Evolutionary conservation across 2,113 vertebrate genomes (phyloP), one percentile per base, ranked within the genome.

Genomic region (Ceyx melanurus): DNA sequence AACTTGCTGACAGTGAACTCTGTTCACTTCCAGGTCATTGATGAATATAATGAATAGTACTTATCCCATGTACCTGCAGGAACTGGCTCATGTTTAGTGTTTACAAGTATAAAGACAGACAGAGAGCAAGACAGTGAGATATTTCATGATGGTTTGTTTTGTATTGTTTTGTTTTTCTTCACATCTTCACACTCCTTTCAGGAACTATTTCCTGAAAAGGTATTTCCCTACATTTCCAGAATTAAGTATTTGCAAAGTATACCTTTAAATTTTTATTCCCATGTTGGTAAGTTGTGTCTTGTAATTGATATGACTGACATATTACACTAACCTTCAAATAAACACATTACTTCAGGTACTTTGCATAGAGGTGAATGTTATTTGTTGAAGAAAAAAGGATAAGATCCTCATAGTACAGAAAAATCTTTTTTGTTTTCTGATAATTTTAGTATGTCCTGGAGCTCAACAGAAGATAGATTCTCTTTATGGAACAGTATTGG

Each of bases 401-500:
- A 53, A 13, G 22, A 20, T 29, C 12, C 10, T 67, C 50, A 5
- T 61, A 58, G 13, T 31, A 31, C 1, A 29, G 43, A 81, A 70
- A 60, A 10, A 21, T 31, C 12, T 4, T 20, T 22, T 60, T 37
- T 46, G 22, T 64, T 54, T 22, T 3, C 40, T 65, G 13, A 18
- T 46, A 42, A 9, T 66, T 81, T 48, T 18, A 15, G 2, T 15
- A 14, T n/a, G 3, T 11, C 19, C 85, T 57, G 88, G 35, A 56
- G 20, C 4, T 71, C 20, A 60, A 37, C 29, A 53, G 37, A 37
- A 17, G 4, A 12, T 13, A 60, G 1, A 9, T 6, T 42, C 31
- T 77, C 0, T 0, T 45, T 84, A 46, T 15, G 5, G 12, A 71
- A 2, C 6, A 19, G 28, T 72, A 33, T 7, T n/a, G 33, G 5